A percentile compares a stretch with the other conserved stretches of the same genome.
phyloP scores from a whole-genome alignment of 2,888 invertebrate species.

The Poecilus cupreus region DNA sequence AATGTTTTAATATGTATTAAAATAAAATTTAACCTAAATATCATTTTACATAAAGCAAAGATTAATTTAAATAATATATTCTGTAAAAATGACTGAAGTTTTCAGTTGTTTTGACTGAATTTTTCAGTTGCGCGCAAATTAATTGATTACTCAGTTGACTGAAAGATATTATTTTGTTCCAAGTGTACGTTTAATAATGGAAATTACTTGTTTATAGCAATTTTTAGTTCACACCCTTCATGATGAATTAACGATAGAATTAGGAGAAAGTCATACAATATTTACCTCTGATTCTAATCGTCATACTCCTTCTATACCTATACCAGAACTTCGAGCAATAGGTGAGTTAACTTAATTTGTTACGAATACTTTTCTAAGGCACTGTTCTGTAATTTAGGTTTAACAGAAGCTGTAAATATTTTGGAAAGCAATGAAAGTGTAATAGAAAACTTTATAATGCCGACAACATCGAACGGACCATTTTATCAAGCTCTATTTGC shows the following conservation, averaged over 20 bases:
- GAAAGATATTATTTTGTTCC: too few relatives aligned
- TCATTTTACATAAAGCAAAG: too few relatives aligned
- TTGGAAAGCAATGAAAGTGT: conserved; percentile 40
- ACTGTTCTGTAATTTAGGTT: conserved; percentile 13
- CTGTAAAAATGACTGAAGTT: too few relatives aligned
- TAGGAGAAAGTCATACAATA: conserved; percentile 66
- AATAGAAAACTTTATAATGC: conserved; percentile 42
- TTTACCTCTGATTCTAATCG: neutral
- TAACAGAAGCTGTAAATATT: conserved; percentile 21
- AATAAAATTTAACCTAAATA: too few relatives aligned
- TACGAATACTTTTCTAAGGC: neutral
- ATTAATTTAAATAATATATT: too few relatives aligned
- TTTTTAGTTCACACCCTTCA: conserved; percentile 69
- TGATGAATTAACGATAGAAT: conserved; percentile 67
- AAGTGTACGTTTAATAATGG: too few relatives aligned
- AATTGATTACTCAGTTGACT: too few relatives aligned
- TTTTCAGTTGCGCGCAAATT: too few relatives aligned
- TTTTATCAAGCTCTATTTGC: conserved; percentile 46
- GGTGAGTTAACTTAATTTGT: neutral
- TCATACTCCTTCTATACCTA: neutral
- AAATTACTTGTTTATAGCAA: conserved; percentile 34
- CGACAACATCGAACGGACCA: conserved; percentile 32
- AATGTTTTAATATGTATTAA: too few relatives aligned
- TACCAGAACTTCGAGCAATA: conserved; percentile 11
- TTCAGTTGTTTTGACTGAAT: too few relatives aligned